Base-by-base conservation (phyloP, 2,113 vertebrate species). In the Blennius ocellaris region DNA sequence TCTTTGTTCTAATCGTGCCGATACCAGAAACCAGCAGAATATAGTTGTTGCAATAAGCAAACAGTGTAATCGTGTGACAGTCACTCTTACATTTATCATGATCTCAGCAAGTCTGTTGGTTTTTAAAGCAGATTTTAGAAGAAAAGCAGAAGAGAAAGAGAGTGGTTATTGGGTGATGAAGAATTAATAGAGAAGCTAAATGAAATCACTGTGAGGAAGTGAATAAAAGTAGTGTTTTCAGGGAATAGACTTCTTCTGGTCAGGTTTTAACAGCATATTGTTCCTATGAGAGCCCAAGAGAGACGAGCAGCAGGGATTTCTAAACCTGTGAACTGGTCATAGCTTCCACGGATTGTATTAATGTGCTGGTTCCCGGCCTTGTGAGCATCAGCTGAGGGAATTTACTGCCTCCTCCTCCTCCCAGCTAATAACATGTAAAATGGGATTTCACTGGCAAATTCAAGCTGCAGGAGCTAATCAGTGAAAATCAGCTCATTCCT, bases 341-440 rank as follows among this genome's bases (percentile, higher is more conserved):
- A 53, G 62, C 85, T 85, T 90, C 85, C 85, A 69, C 38, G 50
- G 73, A 87, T 91, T 89, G 83, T 89, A 56, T 43, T 57, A 59
- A 17, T 5, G n/a, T 1, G 6, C 43, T 52, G 43, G 61, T 67
- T 85, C 71, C 41, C 64, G 63, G 63, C 53, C 62, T 69, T 66
- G 64, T 44, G 52, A 38, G 11, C 41, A 30, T 30, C 17, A 14
- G 17, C 58, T 3, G 4, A 7, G 48, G 45, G 73, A 61, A 30
- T 75, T 66, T 55, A 67, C 17, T 3, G n/a, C 62, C 37, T 60
- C 6, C n/a, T 63, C 62, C 37, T 60, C 6, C n/a, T 63, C 55
- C 10, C 21, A 55, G 14, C 43, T 43, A 12, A 7, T 30, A 17
- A 14, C 41, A 30, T 8, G 36, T 45, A 47, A 36, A 11, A 3